Base-by-base conservation (phyloP, 2,888 invertebrate species). In the Apantesis nais region DNA sequence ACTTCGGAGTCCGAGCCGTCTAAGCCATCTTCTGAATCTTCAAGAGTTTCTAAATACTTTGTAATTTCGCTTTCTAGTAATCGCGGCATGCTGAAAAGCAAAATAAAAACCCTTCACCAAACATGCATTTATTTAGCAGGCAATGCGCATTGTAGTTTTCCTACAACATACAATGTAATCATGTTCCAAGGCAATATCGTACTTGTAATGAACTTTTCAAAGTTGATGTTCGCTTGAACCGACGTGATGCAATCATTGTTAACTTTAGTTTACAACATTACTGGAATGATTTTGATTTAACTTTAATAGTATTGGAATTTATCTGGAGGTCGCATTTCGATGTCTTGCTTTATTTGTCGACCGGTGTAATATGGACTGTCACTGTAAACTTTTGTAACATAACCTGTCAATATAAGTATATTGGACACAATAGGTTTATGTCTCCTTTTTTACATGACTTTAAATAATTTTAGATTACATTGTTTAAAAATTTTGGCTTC, bases 31-130 rank as follows among this genome's bases (percentile, higher is more conserved):
- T 83, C 82, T 74, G 82, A 83, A 80, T 83, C 82, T 77, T 83
- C 82, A 79, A 83, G 81, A 83, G 78, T 82, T 83, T 85, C 82
- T 81, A 83, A 85, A 84, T 84, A 82, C 75, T 80, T 79, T 80
- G 75, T 76, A 80, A 82, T 82, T 80, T 84, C 84, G 78, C 83
- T 80, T 82, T 83, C 80, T 80, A 80, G 81, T 81, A 83, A 82
- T 77, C 84, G 83, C 79, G 80, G 80, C 79, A 81, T 79, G 80
- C 81, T 82, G 79, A 82, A 83, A 83, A 80, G 72, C 78, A 84
- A 83, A 82, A 80, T 68, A 80, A 83, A 80, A 83, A 79, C 62
- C 82, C 83, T 82, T 85, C 78, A 84, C 81, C 82, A 82, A 83
- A 79, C 82, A 81, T 80, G 76, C 80, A 77, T 81, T 81, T 81